Evolutionary conservation across 1,140 invertebrate species (phyloP).

Genomic region (Drosophila chauvacae): DNA sequence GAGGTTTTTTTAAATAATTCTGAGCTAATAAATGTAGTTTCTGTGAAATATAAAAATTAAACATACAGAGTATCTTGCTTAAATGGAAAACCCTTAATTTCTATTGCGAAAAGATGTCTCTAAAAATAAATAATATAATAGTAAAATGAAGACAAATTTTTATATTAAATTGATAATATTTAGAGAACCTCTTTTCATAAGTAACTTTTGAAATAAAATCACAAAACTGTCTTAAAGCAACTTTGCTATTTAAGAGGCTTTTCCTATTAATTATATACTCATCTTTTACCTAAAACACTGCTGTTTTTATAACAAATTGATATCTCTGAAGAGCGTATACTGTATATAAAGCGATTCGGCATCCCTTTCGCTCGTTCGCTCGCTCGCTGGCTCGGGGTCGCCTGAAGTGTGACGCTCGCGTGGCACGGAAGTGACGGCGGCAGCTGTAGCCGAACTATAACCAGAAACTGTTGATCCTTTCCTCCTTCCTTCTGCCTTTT

Average conservation of each 20-base stretch:
- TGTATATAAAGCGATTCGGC: conserved; percentile 17
- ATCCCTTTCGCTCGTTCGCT: neutral
- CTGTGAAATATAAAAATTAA: neutral
- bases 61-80: neutral
- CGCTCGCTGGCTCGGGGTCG: conserved; percentile 22
- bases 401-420: conserved; percentile 79
- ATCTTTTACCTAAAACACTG: neutral
- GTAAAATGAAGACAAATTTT: neutral
- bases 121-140: neutral
- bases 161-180: neutral
- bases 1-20: neutral
- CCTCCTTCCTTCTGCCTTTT: conserved; percentile 20
- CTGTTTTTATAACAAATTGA: conserved; percentile 11
- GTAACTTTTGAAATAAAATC: neutral
- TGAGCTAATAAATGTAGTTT: neutral
- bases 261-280: neutral
- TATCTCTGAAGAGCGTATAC: neutral
- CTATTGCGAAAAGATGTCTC: neutral
- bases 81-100: neutral
- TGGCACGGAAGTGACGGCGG: conserved; percentile 77
- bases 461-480: conserved; percentile 79
- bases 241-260: rapidly evolving
- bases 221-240: neutral
- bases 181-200: neutral
- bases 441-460: conserved; percentile 74